Percentiles rank a stretch among this genome's conserved stretches.
phyloP scores from a whole-genome alignment of 2,888 invertebrate genomes.

The Cyclophora albipunctata region DNA sequence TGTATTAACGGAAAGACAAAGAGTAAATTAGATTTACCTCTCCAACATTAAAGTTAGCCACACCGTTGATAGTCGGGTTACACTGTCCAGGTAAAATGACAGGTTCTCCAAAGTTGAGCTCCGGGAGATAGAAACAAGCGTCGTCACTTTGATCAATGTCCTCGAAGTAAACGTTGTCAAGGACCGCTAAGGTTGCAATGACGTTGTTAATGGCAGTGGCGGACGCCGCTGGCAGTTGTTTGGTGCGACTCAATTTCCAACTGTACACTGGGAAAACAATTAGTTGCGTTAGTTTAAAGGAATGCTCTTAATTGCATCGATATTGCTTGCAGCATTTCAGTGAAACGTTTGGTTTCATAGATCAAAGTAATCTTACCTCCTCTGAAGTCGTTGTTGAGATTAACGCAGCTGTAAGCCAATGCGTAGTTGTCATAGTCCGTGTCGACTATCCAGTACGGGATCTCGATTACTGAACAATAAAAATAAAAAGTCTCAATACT shows the following conservation, averaged over 20 bases:
- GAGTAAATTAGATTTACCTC: conserved; percentile 27
- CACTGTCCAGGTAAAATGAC: conserved; percentile 46
- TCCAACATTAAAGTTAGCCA: conserved; percentile 33
- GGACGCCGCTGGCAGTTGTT: conserved; percentile 24
- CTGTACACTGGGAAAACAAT: conserved; percentile 36
- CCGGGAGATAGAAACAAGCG: conserved; percentile 48
- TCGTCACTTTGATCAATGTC: conserved; percentile 30
- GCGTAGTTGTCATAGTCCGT: conserved; percentile 78
- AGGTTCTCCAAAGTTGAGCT: conserved; percentile 27
- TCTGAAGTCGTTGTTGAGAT: conserved; percentile 28
- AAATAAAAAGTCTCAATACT: background rate
- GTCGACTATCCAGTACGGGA: conserved; percentile 45
- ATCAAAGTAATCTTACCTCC: conserved; percentile 25
- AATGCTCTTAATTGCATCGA: too few species aligned
- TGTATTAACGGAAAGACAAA: too few species aligned
- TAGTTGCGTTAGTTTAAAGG: background rate
- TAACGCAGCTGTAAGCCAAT: conserved; percentile 77
- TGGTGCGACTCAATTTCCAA: conserved; percentile 51
- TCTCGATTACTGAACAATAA: conserved; percentile 25
- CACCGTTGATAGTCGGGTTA: conserved; percentile 30
- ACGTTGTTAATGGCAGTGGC: conserved; percentile 30
- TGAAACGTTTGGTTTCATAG: too few species aligned
- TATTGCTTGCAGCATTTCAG: background rate
- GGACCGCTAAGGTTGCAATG: conserved; percentile 29
- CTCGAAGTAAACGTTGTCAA: conserved; percentile 39